phyloP scores from a whole-genome alignment of 2,888 invertebrate species.

The Machimus atricapillus region DNA sequence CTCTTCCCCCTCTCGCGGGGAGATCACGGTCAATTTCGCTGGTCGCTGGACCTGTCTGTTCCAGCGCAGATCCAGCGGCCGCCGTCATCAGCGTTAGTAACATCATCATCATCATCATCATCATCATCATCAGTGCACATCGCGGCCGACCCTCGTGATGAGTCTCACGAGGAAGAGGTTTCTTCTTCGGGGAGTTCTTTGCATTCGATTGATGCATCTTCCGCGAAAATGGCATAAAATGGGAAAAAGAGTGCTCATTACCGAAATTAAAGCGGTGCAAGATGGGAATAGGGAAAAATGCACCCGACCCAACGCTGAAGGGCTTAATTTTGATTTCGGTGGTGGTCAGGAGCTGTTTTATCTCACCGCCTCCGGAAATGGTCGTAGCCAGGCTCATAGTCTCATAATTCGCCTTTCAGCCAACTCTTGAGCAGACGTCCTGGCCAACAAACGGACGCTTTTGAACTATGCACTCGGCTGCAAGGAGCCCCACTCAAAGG shows the following conservation, averaged over 20 bases:
- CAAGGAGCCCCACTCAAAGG: neutral
- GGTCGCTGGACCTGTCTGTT: conserved; percentile 1
- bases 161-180: conserved; percentile 24
- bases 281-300: neutral
- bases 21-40: conserved; percentile 14
- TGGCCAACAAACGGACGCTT: neutral
- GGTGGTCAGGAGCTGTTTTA: neutral
- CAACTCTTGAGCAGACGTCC: neutral
- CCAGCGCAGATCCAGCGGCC: neutral
- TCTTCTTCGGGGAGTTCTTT: neutral
- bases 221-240: neutral
- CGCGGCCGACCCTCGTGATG: neutral
- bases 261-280: neutral
- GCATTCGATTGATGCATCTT: conserved; percentile 1
- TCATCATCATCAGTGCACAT: neutral
- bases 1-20: neutral
- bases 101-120: conserved; percentile 20
- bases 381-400: neutral
- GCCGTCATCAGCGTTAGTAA: conserved; percentile 34
- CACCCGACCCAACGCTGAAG: neutral
- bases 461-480: conserved; percentile 13
- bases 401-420: neutral
- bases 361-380: neutral
- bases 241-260: conserved; percentile 16
- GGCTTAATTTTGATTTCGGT: neutral